These are phyloP conservation scores for Drosophila mayri DNA, from an alignment of 1,140 invertebrate species.

Conservation along the genomic window DNA sequence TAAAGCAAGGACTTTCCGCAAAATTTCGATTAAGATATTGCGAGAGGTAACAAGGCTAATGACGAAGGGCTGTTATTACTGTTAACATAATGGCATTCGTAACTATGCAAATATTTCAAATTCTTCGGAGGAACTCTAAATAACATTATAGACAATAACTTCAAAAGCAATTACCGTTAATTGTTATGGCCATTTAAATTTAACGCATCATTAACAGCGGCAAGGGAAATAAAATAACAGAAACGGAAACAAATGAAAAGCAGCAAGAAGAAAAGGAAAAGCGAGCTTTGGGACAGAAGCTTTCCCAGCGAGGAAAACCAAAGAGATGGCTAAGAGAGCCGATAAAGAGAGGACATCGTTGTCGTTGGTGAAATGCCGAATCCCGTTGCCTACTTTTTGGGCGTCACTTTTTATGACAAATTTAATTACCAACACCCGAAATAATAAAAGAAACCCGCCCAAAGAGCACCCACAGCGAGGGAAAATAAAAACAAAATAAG, in stretches of 20 bases:
- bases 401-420: slow-evolving; percentile 65
- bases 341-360: slow-evolving; percentile 13
- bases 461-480: neutral
- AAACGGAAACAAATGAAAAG: slow-evolving; percentile 7
- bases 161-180: slow-evolving; percentile 77
- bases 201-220: slow-evolving; percentile 78
- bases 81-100: slow-evolving; percentile 26
- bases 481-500: neutral
- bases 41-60: slow-evolving; percentile 7
- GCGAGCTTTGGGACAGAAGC: slow-evolving; percentile 57
- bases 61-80: slow-evolving; percentile 4
- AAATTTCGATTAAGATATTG: slow-evolving; percentile 12
- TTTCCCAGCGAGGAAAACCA: slow-evolving; percentile 11
- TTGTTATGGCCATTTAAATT: slow-evolving; percentile 82
- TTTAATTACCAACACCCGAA: slow-evolving; percentile 71
- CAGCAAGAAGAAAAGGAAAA: slow-evolving; percentile 37
- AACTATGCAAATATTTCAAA: slow-evolving; percentile 44
- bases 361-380: slow-evolving; percentile 19
- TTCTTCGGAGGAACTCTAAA: slow-evolving; percentile 34
- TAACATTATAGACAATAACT: slow-evolving; percentile 75
- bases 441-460: slow-evolving; percentile 40
- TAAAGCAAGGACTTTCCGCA: slow-evolving; percentile 2
- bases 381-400: slow-evolving; percentile 62
- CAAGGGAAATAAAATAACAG: slow-evolving; percentile 38
- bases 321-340: slow-evolving; percentile 14